A percentile compares a stretch with the other conserved stretches of the same genome.
phyloP scores from a whole-genome alignment of 2,888 invertebrate genomes.

The Pyrrhosoma nymphula region DNA sequence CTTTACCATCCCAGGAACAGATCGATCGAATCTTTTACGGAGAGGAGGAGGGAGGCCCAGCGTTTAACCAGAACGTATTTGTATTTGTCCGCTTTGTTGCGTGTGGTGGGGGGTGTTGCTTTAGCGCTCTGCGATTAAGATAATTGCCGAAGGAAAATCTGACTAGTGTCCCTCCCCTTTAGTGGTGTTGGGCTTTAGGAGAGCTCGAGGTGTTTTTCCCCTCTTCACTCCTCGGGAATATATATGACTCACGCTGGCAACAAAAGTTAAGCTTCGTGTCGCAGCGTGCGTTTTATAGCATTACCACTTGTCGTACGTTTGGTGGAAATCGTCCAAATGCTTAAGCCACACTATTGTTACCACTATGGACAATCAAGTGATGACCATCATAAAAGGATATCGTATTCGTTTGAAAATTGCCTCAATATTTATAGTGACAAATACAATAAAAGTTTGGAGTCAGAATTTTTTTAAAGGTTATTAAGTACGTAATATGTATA shows the following conservation, averaged over 20 bases:
- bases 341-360: not conserved
- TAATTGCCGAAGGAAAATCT: slow-evolving; percentile 39
- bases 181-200: not conserved
- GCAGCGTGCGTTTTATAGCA: not conserved
- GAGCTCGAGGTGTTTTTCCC: not conserved
- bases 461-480: no score
- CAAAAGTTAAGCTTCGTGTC: not conserved
- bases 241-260: slow-evolving; percentile 3
- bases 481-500: no score
- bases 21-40: slow-evolving; percentile 31
- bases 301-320: not conserved
- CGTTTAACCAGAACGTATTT: slow-evolving; percentile 39
- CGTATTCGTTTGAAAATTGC: not conserved
- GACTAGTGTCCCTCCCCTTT: not conserved
- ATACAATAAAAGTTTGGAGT: no score
- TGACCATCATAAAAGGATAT: not conserved
- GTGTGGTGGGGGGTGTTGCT: not conserved
- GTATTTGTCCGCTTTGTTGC: slow-evolving; percentile 8
- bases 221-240: not conserved
- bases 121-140: slow-evolving; percentile 12
- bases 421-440: no score
- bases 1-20: not conserved
- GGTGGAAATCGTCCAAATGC: not conserved
- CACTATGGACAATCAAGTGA: not conserved
- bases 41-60: not conserved